Conservation (phyloP, 2,797 vertebrate genomes). For the Phylloscopus collybita region DNA sequence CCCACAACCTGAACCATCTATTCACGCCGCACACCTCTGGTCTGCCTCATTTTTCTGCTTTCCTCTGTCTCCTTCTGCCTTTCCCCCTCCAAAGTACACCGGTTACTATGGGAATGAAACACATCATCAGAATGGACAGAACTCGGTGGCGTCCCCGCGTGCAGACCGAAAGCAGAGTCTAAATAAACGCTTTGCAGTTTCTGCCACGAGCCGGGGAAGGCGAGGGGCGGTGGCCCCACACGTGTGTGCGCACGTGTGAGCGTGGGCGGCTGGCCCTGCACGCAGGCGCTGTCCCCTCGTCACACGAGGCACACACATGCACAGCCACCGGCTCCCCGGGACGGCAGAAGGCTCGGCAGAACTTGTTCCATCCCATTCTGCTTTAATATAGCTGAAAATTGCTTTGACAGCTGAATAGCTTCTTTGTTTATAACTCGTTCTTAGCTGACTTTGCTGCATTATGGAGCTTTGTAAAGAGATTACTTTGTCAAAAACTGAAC, state of each 20-base stretch:
- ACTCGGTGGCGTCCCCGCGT: neutral
- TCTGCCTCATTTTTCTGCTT: neutral
- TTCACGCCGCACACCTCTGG: neutral
- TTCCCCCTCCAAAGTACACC: neutral
- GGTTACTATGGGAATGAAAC: constrained; percentile 63
- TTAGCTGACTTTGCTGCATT: constrained; percentile 46
- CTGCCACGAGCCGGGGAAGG: neutral
- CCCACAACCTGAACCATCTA: neutral
- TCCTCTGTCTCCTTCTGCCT: neutral
- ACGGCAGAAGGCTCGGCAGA: neutral
- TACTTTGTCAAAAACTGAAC: constrained; percentile 56
- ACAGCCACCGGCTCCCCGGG: neutral
- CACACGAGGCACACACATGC: neutral
- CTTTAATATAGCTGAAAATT: constrained; percentile 57
- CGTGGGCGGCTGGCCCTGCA: neutral
- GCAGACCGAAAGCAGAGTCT: neutral
- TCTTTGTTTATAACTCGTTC: constrained; percentile 59
- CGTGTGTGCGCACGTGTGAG: neutral
- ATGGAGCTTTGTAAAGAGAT: constrained; percentile 56
- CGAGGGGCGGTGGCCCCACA: rapidly evolving
- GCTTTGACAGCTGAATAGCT: constrained; percentile 67
- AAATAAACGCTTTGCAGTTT: neutral
- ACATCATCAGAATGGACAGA: neutral
- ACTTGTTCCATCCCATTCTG: neutral
- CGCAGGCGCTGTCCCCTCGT: neutral